Conservation (phyloP, 1,140 invertebrate genomes). For the Triops longicaudatus region DNA sequence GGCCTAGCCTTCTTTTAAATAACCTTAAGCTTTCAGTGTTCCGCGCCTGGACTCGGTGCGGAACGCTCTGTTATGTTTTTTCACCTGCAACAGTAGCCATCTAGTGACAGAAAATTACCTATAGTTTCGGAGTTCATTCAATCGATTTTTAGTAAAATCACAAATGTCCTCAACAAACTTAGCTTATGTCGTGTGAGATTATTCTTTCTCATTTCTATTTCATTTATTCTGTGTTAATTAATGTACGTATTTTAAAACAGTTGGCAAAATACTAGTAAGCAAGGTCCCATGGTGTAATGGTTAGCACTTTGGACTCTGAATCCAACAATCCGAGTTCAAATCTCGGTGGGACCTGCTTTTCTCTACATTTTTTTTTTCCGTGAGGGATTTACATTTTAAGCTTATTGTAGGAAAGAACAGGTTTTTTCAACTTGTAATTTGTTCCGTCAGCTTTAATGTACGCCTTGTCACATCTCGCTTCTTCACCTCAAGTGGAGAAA, state of each 20-base stretch:
- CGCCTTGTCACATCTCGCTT: neutral
- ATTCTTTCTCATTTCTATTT: neutral
- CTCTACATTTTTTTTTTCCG: conserved; percentile 15
- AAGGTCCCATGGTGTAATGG: conserved; percentile 46
- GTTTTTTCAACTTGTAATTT: neutral
- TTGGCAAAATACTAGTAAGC: neutral
- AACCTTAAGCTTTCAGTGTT: too few relatives aligned
- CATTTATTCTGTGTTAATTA: too few relatives aligned
- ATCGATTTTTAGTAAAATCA: too few relatives aligned
- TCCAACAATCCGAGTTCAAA: conserved; percentile 45
- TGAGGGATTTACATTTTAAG: neutral
- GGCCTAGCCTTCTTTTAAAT: too few relatives aligned
- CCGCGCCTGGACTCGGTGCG: neutral
- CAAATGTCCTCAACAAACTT: too few relatives aligned
- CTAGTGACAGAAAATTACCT: too few relatives aligned
- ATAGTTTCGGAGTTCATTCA: too few relatives aligned
- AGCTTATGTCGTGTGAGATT: neutral
- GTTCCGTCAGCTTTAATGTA: conserved; percentile 8
- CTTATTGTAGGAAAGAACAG: neutral
- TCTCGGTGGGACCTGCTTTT: conserved; percentile 38
- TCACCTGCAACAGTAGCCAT: neutral
- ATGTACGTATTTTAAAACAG: neutral
- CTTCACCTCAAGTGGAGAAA: conserved; percentile 7
- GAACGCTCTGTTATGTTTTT: neutral
- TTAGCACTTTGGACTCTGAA: conserved; percentile 50